Evolutionary conservation across 2,888 invertebrate genomes (phyloP).

Genomic region (Andrena minutula): DNA sequence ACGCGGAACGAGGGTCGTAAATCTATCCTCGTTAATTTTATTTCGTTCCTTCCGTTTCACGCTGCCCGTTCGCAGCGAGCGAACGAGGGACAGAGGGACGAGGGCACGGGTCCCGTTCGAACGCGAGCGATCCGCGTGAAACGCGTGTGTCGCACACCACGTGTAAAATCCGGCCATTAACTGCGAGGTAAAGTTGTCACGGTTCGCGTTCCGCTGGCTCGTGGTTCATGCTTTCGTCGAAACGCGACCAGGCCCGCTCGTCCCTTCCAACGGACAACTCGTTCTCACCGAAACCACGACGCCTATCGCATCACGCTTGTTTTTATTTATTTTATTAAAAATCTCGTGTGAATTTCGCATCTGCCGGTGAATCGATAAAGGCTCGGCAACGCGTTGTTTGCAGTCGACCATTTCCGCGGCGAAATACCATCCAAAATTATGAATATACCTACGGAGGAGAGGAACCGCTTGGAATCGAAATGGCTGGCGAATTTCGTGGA

Average conservation of each 20-base stretch:
- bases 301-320: neutral
- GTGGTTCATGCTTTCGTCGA: constrained; percentile 23
- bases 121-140: constrained; percentile 18
- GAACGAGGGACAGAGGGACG: neutral
- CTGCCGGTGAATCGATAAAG: no score
- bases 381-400: no score
- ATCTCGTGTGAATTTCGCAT: no score
- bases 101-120: neutral
- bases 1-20: constrained; percentile 9
- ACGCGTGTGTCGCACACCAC: constrained; percentile 32
- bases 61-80: neutral
- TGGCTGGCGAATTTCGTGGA: constrained; percentile 8
- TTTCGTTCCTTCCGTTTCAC: constrained; percentile 29
- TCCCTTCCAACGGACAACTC: neutral
- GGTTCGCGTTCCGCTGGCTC: constrained; percentile 24
- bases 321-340: neutral
- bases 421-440: no score
- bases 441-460: no score
- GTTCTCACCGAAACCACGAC: constrained; percentile 2
- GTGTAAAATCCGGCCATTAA: constrained; percentile 55
- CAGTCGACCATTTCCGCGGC: no score
- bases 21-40: constrained; percentile 43
- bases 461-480: neutral
- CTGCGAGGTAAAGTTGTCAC: constrained; percentile 47
- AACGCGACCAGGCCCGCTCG: constrained; percentile 1